phyloP scores from a whole-genome alignment of 2,113 vertebrate species.

The Callaeas wilsoni region DNA sequence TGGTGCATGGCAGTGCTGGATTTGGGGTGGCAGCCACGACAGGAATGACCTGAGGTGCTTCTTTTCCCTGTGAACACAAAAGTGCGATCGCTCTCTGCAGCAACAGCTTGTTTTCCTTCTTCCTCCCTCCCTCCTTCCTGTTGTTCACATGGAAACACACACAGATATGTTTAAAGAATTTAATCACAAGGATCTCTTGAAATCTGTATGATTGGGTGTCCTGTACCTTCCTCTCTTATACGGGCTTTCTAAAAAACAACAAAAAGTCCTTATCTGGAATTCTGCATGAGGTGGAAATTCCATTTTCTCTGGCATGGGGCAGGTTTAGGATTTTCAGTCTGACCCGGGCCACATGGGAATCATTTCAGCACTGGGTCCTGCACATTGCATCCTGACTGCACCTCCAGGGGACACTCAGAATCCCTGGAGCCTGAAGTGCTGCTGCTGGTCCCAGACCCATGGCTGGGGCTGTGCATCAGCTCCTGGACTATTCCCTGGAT shows the following conservation, averaged over 20 bases:
- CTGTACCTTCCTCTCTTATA: neutral
- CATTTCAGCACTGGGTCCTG: neutral
- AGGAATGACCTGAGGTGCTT: neutral
- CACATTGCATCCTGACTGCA: neutral
- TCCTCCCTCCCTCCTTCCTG: neutral
- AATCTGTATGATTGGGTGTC: neutral
- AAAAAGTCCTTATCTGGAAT: neutral
- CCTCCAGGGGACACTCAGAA: too few species aligned
- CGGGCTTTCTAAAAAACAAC: neutral
- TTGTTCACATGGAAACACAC: neutral
- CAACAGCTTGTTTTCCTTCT: neutral
- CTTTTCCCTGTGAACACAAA: neutral
- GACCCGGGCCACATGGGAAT: neutral
- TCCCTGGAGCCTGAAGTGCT: neutral
- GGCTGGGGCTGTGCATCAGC: neutral
- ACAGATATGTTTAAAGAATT: neutral
- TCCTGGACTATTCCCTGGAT: neutral
- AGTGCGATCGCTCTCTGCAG: neutral
- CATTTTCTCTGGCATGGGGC: neutral
- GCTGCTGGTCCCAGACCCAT: neutral
- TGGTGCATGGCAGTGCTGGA: neutral
- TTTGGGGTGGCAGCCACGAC: neutral
- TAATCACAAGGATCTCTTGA: neutral
- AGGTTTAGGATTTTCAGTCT: neutral
- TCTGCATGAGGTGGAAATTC: neutral